A percentile compares a stretch with the other conserved stretches of the same genome.
Conservation (phyloP, 2,113 vertebrate genomes). For the Xenopus borealis region DNA sequence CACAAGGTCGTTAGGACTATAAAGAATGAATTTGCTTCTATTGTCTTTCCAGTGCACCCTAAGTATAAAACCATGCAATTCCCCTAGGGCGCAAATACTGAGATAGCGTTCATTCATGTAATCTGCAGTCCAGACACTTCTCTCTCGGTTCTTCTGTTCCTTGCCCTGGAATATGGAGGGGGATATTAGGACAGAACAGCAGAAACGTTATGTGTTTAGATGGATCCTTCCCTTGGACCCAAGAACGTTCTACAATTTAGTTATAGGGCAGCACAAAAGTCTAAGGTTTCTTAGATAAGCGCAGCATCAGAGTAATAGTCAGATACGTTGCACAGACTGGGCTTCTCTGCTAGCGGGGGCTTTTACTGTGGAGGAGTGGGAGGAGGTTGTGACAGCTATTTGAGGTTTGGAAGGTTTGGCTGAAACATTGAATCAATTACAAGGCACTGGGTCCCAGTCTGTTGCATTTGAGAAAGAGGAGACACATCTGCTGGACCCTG, state of each 20-base stretch:
- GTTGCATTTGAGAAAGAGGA: conserved; percentile 65
- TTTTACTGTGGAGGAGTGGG: conserved; percentile 81
- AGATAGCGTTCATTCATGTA: not conserved
- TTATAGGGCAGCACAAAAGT: too few species aligned
- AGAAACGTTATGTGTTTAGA: too few species aligned
- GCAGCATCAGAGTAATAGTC: conserved; percentile 60
- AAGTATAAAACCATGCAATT: too few species aligned
- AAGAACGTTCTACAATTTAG: too few species aligned
- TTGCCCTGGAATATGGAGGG: not conserved
- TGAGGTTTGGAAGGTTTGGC: conserved; percentile 89
- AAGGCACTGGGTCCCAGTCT: conserved; percentile 75
- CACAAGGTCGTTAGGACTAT: too few species aligned
- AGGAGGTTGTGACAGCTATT: conserved; percentile 84
- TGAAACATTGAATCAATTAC: conserved; percentile 92
- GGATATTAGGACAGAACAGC: too few species aligned
- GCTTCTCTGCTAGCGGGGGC: conserved; percentile 47
- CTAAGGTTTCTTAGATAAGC: not conserved
- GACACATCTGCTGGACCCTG: conserved; percentile 59
- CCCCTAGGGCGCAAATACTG: not conserved
- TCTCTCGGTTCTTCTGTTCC: not conserved
- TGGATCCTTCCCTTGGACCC: too few species aligned
- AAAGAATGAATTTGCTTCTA: too few species aligned
- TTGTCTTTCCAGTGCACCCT: too few species aligned
- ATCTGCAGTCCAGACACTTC: conserved; percentile 1
- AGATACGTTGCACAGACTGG: conserved; percentile 48